Percentiles rank a stretch among this genome's conserved stretches.
These are phyloP conservation scores for Choristoneura fumiferana DNA, from an alignment of 1,140 invertebrate genomes.

Conservation along the genomic window DNA sequence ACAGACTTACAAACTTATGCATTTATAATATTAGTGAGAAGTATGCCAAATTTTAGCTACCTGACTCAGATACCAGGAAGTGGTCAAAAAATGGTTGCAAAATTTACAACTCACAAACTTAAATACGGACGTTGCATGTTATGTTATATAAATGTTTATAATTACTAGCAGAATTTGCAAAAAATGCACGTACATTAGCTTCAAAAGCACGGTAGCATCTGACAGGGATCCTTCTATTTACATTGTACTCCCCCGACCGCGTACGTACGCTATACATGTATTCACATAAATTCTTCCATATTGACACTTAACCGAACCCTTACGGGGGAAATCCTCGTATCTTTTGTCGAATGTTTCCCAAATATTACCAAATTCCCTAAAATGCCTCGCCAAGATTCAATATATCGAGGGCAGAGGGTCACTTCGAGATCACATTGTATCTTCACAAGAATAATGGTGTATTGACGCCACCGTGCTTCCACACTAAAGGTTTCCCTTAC, in stretches of 20 bases:
- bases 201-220: background rate
- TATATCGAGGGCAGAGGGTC: slow-evolving; percentile 34
- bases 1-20: no score
- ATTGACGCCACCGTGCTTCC: no score
- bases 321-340: slow-evolving; percentile 34
- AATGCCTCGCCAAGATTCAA: slow-evolving; percentile 38
- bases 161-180: no score
- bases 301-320: slow-evolving; percentile 33
- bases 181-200: slow-evolving; percentile 21
- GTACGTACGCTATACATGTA: slow-evolving; percentile 13
- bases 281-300: slow-evolving; percentile 38
- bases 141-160: no score
- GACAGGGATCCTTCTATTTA: background rate
- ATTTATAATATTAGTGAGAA: no score
- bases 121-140: no score
- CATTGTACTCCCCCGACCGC: background rate
- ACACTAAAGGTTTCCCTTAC: no score
- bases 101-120: no score
- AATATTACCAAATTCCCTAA: slow-evolving; percentile 41
- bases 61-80: no score
- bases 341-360: slow-evolving; percentile 40
- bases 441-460: slow-evolving; percentile 30
- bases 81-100: no score
- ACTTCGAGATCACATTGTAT: slow-evolving; percentile 31
- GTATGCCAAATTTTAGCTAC: no score